Evolutionary conservation across 1,140 invertebrate genomes (phyloP).

Genomic region (Nylanderia fulva): DNA sequence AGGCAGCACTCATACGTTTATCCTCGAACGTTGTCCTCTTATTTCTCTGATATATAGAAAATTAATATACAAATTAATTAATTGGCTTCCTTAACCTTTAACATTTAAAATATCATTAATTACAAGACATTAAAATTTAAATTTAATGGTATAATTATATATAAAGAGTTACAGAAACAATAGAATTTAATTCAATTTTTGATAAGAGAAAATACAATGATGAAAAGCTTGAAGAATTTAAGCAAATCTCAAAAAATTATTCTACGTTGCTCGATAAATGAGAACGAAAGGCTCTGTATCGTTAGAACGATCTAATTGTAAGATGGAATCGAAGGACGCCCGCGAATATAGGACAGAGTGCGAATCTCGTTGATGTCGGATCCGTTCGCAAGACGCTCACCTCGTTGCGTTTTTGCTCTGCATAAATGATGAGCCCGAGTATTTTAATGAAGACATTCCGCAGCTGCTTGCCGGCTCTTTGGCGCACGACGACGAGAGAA

Average conservation of each 20-base stretch:
- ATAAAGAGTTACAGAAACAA: neutral
- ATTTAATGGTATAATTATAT: neutral
- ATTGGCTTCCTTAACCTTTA: neutral
- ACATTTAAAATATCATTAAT: neutral
- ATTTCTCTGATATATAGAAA: neutral
- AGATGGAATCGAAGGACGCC: neutral
- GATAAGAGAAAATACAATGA: conserved; percentile 14
- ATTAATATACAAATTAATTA: neutral
- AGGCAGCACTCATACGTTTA: neutral
- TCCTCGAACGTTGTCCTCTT: neutral
- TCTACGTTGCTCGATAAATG: neutral
- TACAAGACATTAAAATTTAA: neutral
- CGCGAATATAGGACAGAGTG: neutral
- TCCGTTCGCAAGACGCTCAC: conserved; percentile 51
- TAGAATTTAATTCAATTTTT: neutral
- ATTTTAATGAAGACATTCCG: conserved; percentile 83
- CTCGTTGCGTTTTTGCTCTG: conserved; percentile 81
- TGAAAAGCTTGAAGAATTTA: neutral
- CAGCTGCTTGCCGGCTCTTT: conserved; percentile 75
- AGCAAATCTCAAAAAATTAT: neutral
- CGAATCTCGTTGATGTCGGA: conserved; percentile 52
- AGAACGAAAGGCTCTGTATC: neutral
- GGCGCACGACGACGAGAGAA: conserved; percentile 69
- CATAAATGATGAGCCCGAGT: conserved; percentile 81
- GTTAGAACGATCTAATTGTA: neutral